These are phyloP conservation scores for Pantherophis guttatus DNA, from an alignment of 2,113 vertebrate genomes.

Conservation along the genomic window DNA sequence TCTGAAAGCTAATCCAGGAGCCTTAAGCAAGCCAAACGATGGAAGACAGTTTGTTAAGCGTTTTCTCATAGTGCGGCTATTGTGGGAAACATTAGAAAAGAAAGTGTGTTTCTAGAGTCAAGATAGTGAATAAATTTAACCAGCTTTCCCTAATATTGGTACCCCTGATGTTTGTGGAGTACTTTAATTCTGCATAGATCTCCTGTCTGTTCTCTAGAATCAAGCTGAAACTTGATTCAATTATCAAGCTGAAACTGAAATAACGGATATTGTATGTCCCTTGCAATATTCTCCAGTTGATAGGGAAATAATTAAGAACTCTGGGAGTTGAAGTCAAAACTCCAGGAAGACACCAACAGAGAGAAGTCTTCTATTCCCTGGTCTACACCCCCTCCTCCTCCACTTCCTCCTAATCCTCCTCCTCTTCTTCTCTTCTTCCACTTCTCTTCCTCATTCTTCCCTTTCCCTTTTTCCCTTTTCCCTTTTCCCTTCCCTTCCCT, in stretches of 20 bases:
- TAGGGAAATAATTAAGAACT: neutral
- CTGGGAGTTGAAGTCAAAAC: neutral
- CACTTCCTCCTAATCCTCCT: neutral
- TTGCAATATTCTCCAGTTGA: neutral
- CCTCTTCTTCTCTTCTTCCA: neutral
- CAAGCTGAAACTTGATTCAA: neutral
- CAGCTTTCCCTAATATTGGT: no score
- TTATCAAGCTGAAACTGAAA: neutral
- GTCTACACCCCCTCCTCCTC: no score
- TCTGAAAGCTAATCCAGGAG: neutral
- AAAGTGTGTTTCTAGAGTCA: neutral
- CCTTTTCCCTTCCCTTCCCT: neutral
- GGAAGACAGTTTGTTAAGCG: neutral
- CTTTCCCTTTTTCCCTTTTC: constrained; percentile 15
- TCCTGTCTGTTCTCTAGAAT: neutral
- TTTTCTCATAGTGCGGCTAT: neutral
- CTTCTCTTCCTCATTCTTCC: neutral
- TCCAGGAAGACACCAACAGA: neutral
- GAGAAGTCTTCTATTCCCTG: neutral
- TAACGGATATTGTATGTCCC: neutral
- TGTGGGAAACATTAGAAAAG: neutral
- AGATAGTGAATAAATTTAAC: no score
- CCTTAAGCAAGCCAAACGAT: neutral
- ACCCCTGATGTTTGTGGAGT: neutral
- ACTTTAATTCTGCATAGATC: neutral